phyloP scores from a whole-genome alignment of 2,797 vertebrate species.

The Lepidocolaptes lacrymiger region DNA sequence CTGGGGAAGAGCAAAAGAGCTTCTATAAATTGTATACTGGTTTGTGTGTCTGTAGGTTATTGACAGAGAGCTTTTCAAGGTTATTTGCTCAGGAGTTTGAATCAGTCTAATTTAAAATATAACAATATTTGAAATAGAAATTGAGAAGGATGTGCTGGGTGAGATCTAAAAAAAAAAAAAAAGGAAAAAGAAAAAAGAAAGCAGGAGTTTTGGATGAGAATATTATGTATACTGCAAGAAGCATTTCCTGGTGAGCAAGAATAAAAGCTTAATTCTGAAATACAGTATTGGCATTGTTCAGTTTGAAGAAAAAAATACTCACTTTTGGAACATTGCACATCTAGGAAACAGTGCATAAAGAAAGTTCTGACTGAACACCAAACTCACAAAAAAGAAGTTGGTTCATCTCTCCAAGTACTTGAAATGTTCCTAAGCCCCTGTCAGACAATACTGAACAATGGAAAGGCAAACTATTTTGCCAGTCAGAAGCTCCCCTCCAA shows the following conservation, averaged over 20 bases:
- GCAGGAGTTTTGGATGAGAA: neutral
- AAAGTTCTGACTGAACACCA: neutral
- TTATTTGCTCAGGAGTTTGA: neutral
- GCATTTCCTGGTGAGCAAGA: neutral
- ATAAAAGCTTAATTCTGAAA: neutral
- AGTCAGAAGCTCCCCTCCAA: neutral
- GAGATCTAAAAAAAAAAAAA: neutral
- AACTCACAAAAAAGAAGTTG: neutral
- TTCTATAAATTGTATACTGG: neutral
- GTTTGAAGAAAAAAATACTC: neutral
- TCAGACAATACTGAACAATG: neutral
- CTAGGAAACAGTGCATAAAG: neutral
- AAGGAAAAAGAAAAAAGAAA: fast-evolving
- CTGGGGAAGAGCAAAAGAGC: neutral
- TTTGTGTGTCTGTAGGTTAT: neutral
- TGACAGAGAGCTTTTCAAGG: neutral
- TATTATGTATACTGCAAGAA: neutral
- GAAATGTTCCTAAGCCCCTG: neutral
- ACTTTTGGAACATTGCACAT: neutral
- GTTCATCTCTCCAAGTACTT: neutral
- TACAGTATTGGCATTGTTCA: neutral
- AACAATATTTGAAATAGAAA: neutral
- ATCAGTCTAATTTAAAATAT: neutral
- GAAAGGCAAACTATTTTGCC: neutral
- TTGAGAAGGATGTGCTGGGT: neutral